Conservation (phyloP, 2,797 vertebrate genomes). For the Yasuhikotakia modesta region DNA sequence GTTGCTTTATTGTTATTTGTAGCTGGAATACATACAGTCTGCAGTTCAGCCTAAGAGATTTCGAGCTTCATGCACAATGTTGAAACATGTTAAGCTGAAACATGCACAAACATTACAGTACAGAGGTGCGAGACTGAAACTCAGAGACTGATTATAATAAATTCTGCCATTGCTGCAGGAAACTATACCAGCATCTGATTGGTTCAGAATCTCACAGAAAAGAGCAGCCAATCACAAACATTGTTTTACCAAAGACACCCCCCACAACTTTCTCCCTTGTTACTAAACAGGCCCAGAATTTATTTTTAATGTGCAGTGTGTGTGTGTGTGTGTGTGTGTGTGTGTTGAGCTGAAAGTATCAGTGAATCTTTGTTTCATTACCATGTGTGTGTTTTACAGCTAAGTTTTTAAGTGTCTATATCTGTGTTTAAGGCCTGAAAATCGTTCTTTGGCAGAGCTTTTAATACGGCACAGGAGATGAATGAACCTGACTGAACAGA, state of each 20-base stretch:
- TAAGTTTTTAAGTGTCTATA: slow-evolving; percentile 16
- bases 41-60: slow-evolving; percentile 77
- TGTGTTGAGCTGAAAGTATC: slow-evolving; percentile 28
- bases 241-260: slow-evolving; percentile 18
- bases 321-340: slow-evolving; percentile 36
- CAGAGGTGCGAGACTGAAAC: slow-evolving; percentile 54
- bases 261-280: slow-evolving; percentile 36
- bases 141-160: slow-evolving; percentile 53
- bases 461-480: slow-evolving; percentile 68
- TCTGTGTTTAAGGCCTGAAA: slow-evolving; percentile 57
- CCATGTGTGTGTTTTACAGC: slow-evolving; percentile 45
- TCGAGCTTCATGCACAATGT: slow-evolving; percentile 76
- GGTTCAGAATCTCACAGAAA: background rate
- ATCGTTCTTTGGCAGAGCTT: slow-evolving; percentile 76
- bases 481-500: slow-evolving; percentile 67
- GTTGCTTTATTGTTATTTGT: slow-evolving; percentile 70
- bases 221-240: slow-evolving; percentile 54
- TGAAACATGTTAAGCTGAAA: slow-evolving; percentile 72
- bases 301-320: slow-evolving; percentile 27
- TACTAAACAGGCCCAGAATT: slow-evolving; percentile 61
- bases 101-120: slow-evolving; percentile 75
- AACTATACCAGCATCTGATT: slow-evolving; percentile 37
- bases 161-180: slow-evolving; percentile 56
- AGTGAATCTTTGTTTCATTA: slow-evolving; percentile 34
- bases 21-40: slow-evolving; percentile 81